Conservation (phyloP, 23 tunicate genomes). For the Aplidium turbinatum region DNA sequence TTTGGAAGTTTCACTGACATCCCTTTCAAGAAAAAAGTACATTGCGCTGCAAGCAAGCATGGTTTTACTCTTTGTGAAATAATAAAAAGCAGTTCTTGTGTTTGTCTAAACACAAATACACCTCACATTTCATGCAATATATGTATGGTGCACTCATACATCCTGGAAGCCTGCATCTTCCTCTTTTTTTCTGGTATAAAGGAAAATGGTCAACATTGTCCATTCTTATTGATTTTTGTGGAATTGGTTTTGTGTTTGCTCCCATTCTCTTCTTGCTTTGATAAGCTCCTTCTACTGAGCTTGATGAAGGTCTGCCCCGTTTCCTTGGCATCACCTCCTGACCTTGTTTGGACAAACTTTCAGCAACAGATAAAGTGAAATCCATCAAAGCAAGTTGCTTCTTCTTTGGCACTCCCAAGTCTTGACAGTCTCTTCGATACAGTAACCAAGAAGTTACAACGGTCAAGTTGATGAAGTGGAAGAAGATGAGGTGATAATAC, state of each 20-base stretch:
- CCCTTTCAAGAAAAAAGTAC: no score
- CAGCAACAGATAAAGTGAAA: neutral
- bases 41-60: no score
- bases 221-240: neutral
- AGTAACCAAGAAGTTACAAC: slow-evolving; percentile 16
- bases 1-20: no score
- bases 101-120: slow-evolving; percentile 1
- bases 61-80: slow-evolving; percentile 20
- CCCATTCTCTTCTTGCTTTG: slow-evolving; percentile 1
- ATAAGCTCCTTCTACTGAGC: neutral
- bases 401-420: slow-evolving; percentile 5
- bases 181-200: neutral
- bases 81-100: neutral
- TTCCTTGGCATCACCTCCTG: neutral
- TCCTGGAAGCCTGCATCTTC: neutral
- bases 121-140: neutral
- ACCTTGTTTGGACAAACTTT: neutral
- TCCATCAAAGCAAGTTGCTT: neutral
- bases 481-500: slow-evolving; percentile 4
- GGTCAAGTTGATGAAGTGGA: slow-evolving; percentile 9
- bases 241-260: slow-evolving; percentile 11
- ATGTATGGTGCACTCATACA: neutral
- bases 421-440: slow-evolving; percentile 15
- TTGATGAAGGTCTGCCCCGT: neutral
- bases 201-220: slow-evolving; percentile 18